A percentile compares a stretch with the other conserved stretches of the same genome.
These are phyloP conservation scores for Lasioglossum calceatum DNA, from an alignment of 2,888 invertebrate species.

Conservation along the genomic window DNA sequence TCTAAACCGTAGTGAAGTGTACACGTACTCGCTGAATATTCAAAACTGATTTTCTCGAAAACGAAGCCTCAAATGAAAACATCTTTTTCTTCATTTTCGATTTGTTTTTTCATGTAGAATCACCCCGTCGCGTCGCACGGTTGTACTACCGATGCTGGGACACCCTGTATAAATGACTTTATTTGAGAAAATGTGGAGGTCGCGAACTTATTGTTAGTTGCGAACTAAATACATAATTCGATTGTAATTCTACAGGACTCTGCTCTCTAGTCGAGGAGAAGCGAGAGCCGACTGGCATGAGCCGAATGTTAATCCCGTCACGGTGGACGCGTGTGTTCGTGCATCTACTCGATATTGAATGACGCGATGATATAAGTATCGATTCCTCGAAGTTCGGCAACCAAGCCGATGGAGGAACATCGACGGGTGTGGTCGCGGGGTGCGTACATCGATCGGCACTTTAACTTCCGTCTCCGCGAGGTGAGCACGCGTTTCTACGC, in stretches of 20 bases:
- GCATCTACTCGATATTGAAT: conserved; percentile 48
- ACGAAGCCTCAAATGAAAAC: no score
- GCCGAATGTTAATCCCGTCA: background rate
- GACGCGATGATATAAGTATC: conserved; percentile 66
- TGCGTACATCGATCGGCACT: conserved; percentile 74
- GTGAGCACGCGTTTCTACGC: conserved; percentile 60
- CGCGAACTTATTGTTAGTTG: no score
- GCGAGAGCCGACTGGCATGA: background rate
- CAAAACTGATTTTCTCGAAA: no score
- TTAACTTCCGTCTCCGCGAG: conserved; percentile 59
- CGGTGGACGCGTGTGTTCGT: background rate
- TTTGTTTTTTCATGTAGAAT: no score
- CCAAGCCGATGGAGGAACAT: conserved; percentile 67
- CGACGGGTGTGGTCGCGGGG: conserved; percentile 73
- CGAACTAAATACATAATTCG: no score
- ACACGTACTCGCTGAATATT: no score
- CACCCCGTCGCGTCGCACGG: no score
- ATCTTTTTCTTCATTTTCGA: no score
- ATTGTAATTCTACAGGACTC: background rate
- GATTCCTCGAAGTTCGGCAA: conserved; percentile 70
- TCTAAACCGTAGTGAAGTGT: no score
- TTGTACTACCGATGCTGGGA: no score
- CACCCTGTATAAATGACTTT: no score
- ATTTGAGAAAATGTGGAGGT: no score
- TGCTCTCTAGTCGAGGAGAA: background rate